Percentiles rank a stretch among this genome's conserved stretches.
These are phyloP conservation scores for Pterocles gutturalis DNA, from an alignment of 2,113 vertebrate species.

Conservation along the genomic window DNA sequence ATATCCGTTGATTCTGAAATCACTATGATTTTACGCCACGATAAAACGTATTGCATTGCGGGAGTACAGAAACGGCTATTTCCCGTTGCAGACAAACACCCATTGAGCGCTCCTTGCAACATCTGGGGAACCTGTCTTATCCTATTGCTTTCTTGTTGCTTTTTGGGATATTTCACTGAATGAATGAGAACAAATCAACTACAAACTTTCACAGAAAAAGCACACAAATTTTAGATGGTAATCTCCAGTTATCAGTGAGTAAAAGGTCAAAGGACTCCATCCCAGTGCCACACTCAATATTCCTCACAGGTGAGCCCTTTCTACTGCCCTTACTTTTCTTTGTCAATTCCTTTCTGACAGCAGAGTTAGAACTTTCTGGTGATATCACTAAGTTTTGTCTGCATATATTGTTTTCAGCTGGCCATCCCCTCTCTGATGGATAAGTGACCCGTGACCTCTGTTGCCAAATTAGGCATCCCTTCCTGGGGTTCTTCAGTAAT, in stretches of 20 bases:
- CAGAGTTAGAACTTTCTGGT: neutral
- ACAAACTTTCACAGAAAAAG: neutral
- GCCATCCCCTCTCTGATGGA: neutral
- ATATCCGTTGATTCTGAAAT: neutral
- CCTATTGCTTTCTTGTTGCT: neutral
- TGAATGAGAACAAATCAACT: constrained; percentile 14
- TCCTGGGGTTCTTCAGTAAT: neutral
- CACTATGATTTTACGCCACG: neutral
- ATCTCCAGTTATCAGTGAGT: neutral
- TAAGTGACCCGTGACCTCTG: neutral
- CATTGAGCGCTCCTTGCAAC: neutral
- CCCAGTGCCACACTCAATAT: neutral
- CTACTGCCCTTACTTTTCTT: neutral
- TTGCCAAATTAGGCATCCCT: neutral
- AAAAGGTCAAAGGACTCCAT: neutral
- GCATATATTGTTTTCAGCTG: neutral
- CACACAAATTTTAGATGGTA: neutral
- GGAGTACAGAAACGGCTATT: neutral
- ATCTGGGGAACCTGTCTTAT: neutral
- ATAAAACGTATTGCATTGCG: neutral
- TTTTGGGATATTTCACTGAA: neutral
- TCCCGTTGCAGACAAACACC: neutral
- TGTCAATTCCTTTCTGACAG: neutral
- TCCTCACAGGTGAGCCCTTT: neutral
- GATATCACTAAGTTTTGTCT: neutral